Evolutionary conservation across 2,888 invertebrate genomes (phyloP).

Genomic region (Idaea straminata): DNA sequence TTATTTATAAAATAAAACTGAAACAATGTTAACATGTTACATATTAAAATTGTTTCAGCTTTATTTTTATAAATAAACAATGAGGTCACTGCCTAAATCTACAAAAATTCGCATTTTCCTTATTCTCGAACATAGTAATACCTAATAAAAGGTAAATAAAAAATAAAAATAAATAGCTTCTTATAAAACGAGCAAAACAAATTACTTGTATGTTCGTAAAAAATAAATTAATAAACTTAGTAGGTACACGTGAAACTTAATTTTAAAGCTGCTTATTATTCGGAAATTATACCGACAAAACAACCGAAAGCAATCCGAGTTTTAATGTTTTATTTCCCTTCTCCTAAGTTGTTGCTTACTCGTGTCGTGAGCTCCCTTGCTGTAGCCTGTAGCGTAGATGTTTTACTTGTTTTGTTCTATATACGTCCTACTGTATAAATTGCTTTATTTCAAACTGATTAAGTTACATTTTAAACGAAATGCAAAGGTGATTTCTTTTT

Average conservation of each 20-base stretch:
- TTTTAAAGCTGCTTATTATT: constrained; percentile 30
- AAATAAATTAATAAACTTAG: constrained; percentile 14
- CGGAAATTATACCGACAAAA: constrained; percentile 28
- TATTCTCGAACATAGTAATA: background rate
- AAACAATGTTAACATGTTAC: too few relatives aligned
- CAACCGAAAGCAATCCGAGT: constrained; percentile 30
- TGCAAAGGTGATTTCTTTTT: background rate
- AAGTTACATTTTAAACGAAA: background rate
- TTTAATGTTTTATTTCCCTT: constrained; percentile 29
- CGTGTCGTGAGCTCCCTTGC: constrained; percentile 19
- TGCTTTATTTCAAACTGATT: background rate
- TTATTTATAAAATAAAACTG: too few relatives aligned
- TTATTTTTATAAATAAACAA: too few relatives aligned
- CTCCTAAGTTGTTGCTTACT: constrained; percentile 21
- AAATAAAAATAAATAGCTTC: background rate
- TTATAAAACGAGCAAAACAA: background rate
- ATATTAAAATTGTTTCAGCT: too few relatives aligned
- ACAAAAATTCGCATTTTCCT: too few relatives aligned
- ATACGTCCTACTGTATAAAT: background rate
- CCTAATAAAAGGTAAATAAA: background rate
- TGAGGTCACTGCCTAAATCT: too few relatives aligned
- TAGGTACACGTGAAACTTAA: constrained; percentile 23
- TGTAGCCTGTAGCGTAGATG: constrained; percentile 19
- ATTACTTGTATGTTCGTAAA: background rate
- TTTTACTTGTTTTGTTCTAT: constrained; percentile 15